These are phyloP conservation scores for Cisticola juncidis DNA, from an alignment of 2,113 vertebrate genomes.

Conservation along the genomic window DNA sequence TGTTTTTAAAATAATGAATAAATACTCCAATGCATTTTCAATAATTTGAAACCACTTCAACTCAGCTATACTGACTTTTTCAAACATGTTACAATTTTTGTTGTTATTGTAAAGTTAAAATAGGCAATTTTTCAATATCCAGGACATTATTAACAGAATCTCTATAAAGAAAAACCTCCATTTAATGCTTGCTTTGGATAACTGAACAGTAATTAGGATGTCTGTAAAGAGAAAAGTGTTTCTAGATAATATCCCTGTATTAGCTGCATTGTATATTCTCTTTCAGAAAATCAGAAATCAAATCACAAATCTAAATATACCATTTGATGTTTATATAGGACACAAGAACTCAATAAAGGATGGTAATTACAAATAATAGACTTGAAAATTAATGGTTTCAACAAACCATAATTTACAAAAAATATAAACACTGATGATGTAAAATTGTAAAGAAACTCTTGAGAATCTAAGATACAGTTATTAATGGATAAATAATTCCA, in stretches of 20 bases:
- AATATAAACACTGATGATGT: not conserved
- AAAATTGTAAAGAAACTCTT: not conserved
- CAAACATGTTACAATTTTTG: not conserved
- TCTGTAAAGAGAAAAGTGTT: not conserved
- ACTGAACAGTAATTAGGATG: not conserved
- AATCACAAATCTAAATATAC: not conserved
- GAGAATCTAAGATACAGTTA: not conserved
- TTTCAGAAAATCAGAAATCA: slow-evolving; percentile 1
- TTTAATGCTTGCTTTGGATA: not conserved
- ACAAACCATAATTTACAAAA: not conserved
- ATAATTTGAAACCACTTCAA: not conserved
- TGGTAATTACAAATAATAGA: slow-evolving; percentile 13
- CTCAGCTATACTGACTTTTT: not conserved
- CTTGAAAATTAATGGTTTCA: slow-evolving; percentile 30
- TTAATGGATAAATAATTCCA: not conserved
- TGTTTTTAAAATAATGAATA: slow-evolving; percentile 10
- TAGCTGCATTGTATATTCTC: not conserved
- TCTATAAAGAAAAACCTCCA: not conserved
- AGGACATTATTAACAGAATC: not conserved
- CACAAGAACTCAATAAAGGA: not conserved
- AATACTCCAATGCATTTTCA: not conserved
- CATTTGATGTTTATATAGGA: not conserved
- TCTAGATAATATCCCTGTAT: not conserved
- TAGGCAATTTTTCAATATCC: not conserved
- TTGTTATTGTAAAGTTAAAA: not conserved